phyloP scores from a whole-genome alignment of 2,888 invertebrate species.

The Apodemia duryi region DNA sequence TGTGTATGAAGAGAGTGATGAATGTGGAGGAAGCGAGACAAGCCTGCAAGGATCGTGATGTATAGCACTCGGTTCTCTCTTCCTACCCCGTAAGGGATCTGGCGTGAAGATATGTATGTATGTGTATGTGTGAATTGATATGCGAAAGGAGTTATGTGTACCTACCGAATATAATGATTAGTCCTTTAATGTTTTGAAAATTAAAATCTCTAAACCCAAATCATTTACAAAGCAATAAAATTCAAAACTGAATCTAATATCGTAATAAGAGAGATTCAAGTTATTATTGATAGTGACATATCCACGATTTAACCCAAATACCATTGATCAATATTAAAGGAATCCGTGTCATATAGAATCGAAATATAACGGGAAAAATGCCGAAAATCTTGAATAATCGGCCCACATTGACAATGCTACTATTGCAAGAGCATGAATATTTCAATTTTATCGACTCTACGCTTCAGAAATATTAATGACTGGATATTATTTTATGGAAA shows the following conservation, averaged over 20 bases:
- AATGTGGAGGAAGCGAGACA: too few relatives aligned
- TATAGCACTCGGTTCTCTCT: too few relatives aligned
- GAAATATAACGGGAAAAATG: slow-evolving; percentile 23
- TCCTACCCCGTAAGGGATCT: too few relatives aligned
- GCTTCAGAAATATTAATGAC: slow-evolving; percentile 4
- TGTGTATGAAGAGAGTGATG: too few relatives aligned
- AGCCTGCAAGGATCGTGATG: too few relatives aligned
- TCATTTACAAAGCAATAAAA: too few relatives aligned
- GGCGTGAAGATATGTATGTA: too few relatives aligned
- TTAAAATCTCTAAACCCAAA: too few relatives aligned
- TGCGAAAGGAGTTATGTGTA: too few relatives aligned
- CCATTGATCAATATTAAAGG: slow-evolving; percentile 15
- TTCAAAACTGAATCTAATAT: neutral
- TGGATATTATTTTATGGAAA: neutral
- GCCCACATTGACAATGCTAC: slow-evolving; percentile 24
- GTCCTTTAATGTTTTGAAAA: too few relatives aligned
- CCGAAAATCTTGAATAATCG: slow-evolving; percentile 27
- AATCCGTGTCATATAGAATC: slow-evolving; percentile 13
- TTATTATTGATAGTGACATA: slow-evolving; percentile 1
- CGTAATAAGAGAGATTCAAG: neutral
- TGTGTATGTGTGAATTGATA: too few relatives aligned
- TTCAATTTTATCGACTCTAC: slow-evolving; percentile 3
- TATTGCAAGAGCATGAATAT: slow-evolving; percentile 15
- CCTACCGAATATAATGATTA: too few relatives aligned
- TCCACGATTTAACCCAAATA: slow-evolving; percentile 8